Percentiles rank a stretch among this genome's conserved stretches.
Evolutionary conservation across 2,888 invertebrate species (phyloP).

Genomic region (Euphydryas editha): DNA sequence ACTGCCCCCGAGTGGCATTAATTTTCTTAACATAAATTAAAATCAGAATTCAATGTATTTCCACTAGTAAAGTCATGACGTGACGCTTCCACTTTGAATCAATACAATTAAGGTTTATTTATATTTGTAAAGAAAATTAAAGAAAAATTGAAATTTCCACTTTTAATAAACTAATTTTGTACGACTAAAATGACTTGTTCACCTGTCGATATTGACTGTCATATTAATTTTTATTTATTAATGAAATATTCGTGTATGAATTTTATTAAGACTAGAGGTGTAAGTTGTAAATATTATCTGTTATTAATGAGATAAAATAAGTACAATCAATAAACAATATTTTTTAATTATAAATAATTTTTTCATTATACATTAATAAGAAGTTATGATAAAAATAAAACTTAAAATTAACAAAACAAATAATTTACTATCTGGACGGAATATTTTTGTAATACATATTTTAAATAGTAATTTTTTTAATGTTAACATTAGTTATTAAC

Average conservation of each 20-base stretch:
- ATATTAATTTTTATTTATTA: neutral
- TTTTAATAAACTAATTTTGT: neutral
- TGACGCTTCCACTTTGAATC: too few species aligned
- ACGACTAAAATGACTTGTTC: too few species aligned
- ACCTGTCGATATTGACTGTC: too few species aligned
- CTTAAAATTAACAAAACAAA: slow-evolving; percentile 12
- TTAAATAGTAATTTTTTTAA: too few species aligned
- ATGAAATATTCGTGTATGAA: neutral
- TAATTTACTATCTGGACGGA: slow-evolving; percentile 36
- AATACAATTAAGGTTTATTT: too few species aligned
- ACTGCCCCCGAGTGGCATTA: too few species aligned
- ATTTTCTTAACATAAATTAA: too few species aligned
- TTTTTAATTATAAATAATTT: slow-evolving; percentile 1
- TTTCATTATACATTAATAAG: slow-evolving; percentile 3
- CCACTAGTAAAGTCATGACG: too few species aligned
- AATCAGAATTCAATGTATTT: too few species aligned
- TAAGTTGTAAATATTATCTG: slow-evolving; percentile 8
- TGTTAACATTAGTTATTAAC: too few species aligned
- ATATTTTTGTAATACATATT: slow-evolving; percentile 13
- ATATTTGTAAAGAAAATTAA: too few species aligned
- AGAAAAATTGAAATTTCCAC: too few species aligned
- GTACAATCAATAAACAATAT: slow-evolving; percentile 10
- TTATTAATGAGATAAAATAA: neutral
- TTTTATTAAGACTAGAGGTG: neutral
- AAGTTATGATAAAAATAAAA: slow-evolving; percentile 13